These are phyloP conservation scores for Okapia johnstoni DNA, from an alignment of 2,113 vertebrate genomes.

Conservation along the genomic window DNA sequence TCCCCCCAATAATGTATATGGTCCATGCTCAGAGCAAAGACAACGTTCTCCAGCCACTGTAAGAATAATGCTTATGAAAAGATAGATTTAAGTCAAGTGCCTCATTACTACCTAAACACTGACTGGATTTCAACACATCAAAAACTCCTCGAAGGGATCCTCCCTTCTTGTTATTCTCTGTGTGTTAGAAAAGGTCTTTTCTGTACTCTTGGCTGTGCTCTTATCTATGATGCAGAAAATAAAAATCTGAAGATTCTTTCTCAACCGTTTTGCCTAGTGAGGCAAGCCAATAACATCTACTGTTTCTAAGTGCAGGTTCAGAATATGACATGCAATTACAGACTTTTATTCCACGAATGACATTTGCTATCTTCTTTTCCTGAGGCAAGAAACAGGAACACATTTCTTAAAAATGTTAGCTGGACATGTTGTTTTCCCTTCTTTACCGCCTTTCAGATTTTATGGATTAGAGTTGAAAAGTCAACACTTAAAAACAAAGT, in stretches of 20 bases:
- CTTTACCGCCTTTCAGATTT: not conserved
- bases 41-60: not conserved
- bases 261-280: not conserved
- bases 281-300: not conserved
- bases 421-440: slow-evolving; percentile 23
- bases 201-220: not conserved
- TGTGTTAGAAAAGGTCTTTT: not conserved
- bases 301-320: not conserved
- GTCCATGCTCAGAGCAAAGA: not conserved
- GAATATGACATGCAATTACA: slow-evolving; percentile 18
- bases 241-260: not conserved
- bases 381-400: slow-evolving; percentile 3
- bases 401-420: slow-evolving; percentile 1
- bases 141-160: not conserved
- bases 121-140: not conserved
- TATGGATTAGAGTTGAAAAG: slow-evolving; percentile 48
- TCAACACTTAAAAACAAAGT: slow-evolving; percentile 47
- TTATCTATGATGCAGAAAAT: not conserved
- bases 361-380: slow-evolving; percentile 18
- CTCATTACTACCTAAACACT: not conserved
- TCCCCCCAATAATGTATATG: not conserved
- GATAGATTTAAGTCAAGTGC: not conserved
- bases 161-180: not conserved
- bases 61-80: not conserved
- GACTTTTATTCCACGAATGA: slow-evolving; percentile 16